Evolutionary conservation across 53 echinoderm and acorn worm species (phyloP).

Genomic region (Astropecten irregularis): DNA sequence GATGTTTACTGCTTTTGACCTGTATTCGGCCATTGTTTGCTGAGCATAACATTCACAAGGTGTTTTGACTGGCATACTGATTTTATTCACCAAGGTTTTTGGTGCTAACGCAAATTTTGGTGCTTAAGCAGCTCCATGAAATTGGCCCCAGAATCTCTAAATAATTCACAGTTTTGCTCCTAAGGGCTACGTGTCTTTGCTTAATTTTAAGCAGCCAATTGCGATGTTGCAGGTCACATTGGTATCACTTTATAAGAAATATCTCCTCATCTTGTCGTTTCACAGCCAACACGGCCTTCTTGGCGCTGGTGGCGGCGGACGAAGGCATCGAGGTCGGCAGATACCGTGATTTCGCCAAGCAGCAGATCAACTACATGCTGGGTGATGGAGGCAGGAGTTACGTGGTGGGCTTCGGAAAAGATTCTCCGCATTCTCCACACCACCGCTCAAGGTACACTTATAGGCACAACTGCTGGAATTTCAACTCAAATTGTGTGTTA

Average conservation of each 20-base stretch:
- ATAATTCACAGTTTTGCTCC: background rate
- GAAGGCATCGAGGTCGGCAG: conserved; percentile 17
- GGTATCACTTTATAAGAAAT: too few species aligned
- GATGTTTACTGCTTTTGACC: too few species aligned
- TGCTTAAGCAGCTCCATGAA: too few species aligned
- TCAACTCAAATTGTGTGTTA: background rate
- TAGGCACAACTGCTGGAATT: background rate
- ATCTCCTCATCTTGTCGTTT: too few species aligned
- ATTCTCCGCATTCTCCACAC: conserved; percentile 73
- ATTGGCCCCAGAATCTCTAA: too few species aligned
- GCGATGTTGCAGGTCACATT: too few species aligned
- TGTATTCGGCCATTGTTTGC: too few species aligned
- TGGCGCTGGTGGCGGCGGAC: conserved; percentile 68
- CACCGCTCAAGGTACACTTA: conserved; percentile 68
- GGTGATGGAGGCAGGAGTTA: conserved; percentile 74
- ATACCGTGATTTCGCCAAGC: conserved; percentile 61
- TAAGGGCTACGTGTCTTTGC: too few species aligned
- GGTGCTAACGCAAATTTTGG: too few species aligned
- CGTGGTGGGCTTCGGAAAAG: conserved; percentile 76
- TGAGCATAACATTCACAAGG: too few species aligned
- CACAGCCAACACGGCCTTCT: conserved; percentile 81
- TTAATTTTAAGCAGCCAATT: background rate
- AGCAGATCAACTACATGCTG: conserved; percentile 84
- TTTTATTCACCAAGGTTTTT: too few species aligned
- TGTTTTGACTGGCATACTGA: too few species aligned